Evolutionary conservation across 2,888 invertebrate genomes (phyloP), one percentile per base, ranked within the genome.

Genomic region (Thymelicus sylvestris): DNA sequence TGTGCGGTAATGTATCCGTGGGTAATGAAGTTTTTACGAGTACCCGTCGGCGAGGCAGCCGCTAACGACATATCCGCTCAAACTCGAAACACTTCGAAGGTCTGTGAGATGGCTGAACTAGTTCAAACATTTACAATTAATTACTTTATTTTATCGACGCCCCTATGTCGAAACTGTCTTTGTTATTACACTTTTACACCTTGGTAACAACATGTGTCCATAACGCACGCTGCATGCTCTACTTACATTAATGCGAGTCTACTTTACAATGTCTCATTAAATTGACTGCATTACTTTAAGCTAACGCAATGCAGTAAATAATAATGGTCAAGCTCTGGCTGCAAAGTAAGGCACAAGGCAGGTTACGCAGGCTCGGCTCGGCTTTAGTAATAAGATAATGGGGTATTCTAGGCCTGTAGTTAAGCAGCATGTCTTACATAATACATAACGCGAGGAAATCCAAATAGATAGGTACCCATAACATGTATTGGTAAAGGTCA

Each of bases 61-160:
- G 60, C 67, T 73, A 59, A 50, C 74, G 72, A 75, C 76, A 76
- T 73, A 75, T 75, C 75, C 75, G 73, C 47, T 62, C 63, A 57
- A 50, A 47, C 41, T 44, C 39, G 64, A 55, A 52, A 50, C 60
- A 72, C 72, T 68, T 44, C 39, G 64, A 55, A 52, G 50, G 62
- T 73, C 72, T 68, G 60, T 73, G 72, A 74, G 75, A 75, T 72
- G 74, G 59, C 57, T 61, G 70, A 78, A 75, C 74, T 65, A 75
- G 78, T 74, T 74, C 76, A 64, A 57, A 71, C 41, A 66, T 74
- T 72, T 71, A 69, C 68, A 19, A 15, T 19, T 73, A 71, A 61
- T 67, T 68, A 62, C 55, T 72, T 72, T 50, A 64, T 67, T 70
- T 66, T 69, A 72, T 70, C 44, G 66, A 39, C 57, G 65, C 74